phyloP scores from a whole-genome alignment of 1,140 invertebrate species.

The Anastrepha obliqua region DNA sequence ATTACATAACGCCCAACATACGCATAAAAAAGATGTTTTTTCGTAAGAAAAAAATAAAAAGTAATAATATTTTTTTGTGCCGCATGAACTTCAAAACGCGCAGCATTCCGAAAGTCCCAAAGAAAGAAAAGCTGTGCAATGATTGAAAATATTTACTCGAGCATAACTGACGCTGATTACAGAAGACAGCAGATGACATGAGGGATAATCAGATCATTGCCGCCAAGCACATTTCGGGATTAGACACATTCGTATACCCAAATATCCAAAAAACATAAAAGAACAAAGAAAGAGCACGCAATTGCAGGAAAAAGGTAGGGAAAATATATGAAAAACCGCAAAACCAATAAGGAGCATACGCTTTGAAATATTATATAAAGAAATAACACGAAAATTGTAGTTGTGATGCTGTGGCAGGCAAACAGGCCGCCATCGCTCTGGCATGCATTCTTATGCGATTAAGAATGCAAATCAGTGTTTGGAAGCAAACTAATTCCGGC shows the following conservation, averaged over 20 bases:
- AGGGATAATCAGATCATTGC: background rate
- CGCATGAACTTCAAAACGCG: background rate
- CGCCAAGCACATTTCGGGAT: conserved; percentile 30
- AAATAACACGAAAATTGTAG: background rate
- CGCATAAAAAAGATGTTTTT: background rate
- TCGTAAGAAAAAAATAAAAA: background rate
- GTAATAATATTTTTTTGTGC: background rate
- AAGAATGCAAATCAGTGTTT: conserved; percentile 73
- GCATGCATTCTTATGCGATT: conserved; percentile 73
- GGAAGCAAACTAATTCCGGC: conserved; percentile 61
- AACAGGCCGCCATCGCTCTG: background rate
- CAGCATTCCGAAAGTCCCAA: background rate
- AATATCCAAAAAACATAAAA: background rate
- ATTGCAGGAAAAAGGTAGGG: background rate
- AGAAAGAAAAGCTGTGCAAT: background rate
- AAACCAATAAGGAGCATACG: background rate
- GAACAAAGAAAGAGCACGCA: background rate
- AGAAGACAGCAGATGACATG: conserved; percentile 27
- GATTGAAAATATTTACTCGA: background rate
- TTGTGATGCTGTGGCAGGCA: background rate
- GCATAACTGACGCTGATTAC: conserved; percentile 22
- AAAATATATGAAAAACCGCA: conserved; percentile 27
- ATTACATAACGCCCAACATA: background rate
- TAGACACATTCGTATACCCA: background rate
- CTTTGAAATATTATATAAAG: background rate